Evolutionary conservation across 2,888 invertebrate genomes (phyloP), one percentile per base, ranked within the genome.

Genomic region (Sabatieria punctata): DNA sequence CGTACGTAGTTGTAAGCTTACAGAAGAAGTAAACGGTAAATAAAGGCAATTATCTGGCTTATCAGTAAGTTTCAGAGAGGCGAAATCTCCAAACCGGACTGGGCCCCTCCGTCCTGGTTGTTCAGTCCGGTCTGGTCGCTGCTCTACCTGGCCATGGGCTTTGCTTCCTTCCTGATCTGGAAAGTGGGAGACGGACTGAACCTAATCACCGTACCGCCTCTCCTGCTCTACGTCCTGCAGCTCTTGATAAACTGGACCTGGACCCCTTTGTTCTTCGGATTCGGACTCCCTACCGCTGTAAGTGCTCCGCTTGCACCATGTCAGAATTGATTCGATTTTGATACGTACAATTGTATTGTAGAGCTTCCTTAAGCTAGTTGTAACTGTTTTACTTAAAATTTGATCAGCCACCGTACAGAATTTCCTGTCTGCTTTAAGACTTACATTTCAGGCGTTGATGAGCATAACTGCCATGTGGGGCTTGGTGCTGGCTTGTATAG

Each of bases 391-490:
- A n/a, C n/a, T n/a, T n/a, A n/a, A n/a, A n/a, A n/a, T n/a, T n/a
- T n/a, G n/a, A n/a, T n/a, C n/a, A n/a, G n/a, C n/a, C n/a, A n/a
- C n/a, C n/a, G n/a, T n/a, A n/a, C n/a, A n/a, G n/a, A n/a, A n/a
- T n/a, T n/a, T n/a, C n/a, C n/a, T n/a, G n/a, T n/a, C n/a, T n/a
- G n/a, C n/a, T n/a, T n/a, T n/a, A n/a, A n/a, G n/a, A n/a, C n/a
- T n/a, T 41, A 11, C 11, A 4, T 53, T 49, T 4, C 57, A 65
- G 64, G 61, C 59, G n/a, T 51, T 56, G 4, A 47, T 55, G 22
- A 59, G 59, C 23, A 61, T 60, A 21, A 51, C 51, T 18, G 52
- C 47, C 4, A 36, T 63, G 45, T 58, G 56, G 57, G 60, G 57
- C 13, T 52, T 55, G 23, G 53, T 63, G 22, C 57, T 56, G 1